Conservation (phyloP, 2,113 vertebrate species). For the Rhineura floridana region DNA sequence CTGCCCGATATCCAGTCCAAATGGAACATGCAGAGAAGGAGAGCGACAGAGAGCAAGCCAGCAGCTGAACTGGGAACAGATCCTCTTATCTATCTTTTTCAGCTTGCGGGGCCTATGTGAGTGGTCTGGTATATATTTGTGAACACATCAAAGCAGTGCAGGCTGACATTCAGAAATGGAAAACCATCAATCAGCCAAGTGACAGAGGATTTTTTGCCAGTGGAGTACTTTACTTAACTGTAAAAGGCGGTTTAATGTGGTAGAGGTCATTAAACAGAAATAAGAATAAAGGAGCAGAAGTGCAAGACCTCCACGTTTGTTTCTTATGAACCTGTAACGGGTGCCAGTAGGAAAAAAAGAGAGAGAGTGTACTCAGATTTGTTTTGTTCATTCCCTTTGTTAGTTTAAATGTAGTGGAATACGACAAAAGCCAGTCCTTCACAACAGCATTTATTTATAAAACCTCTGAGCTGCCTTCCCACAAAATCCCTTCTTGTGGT, state of each 20-base stretch:
- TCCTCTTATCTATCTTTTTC: slow-evolving; percentile 69
- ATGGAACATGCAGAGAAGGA: slow-evolving; percentile 52
- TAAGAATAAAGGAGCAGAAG: slow-evolving; percentile 40
- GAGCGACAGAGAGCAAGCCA: slow-evolving; percentile 26
- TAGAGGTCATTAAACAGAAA: slow-evolving; percentile 45
- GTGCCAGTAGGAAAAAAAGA: neutral
- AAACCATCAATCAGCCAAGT: slow-evolving; percentile 24
- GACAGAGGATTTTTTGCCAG: slow-evolving; percentile 24
- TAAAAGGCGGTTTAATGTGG: slow-evolving; percentile 35
- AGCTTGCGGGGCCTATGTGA: slow-evolving; percentile 64
- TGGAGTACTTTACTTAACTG: neutral
- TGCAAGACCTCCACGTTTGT: neutral
- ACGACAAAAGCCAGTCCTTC: neutral
- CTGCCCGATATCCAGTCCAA: slow-evolving; percentile 31
- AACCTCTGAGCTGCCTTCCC: neutral
- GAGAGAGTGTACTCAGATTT: neutral
- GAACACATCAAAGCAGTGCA: slow-evolving; percentile 53
- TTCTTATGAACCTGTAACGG: neutral
- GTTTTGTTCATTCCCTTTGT: neutral
- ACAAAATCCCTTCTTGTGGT: neutral
- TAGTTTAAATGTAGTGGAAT: neutral
- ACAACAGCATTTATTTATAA: neutral
- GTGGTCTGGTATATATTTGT: slow-evolving; percentile 55
- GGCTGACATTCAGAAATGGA: slow-evolving; percentile 48
- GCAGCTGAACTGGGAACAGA: slow-evolving; percentile 41